Evolutionary conservation across 2,888 invertebrate genomes (phyloP).

Genomic region (Pomacea canaliculata): DNA sequence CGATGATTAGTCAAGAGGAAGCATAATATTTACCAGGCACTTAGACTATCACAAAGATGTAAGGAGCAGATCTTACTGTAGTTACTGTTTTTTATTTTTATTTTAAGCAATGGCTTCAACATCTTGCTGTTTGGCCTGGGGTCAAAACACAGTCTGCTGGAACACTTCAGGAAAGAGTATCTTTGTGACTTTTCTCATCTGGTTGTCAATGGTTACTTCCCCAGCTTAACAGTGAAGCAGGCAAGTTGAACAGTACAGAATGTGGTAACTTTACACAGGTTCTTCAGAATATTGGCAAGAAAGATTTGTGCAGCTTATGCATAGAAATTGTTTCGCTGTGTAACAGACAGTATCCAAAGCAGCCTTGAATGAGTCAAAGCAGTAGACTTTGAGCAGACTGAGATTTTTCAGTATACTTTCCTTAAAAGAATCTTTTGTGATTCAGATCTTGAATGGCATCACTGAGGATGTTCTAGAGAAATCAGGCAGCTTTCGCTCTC

Average conservation of each 20-base stretch:
- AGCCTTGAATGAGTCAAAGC: no score
- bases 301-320: neutral
- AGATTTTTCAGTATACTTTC: no score
- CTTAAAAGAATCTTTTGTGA: neutral
- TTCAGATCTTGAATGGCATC: constrained; percentile 62
- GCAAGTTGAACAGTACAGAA: constrained; percentile 63
- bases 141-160: constrained; percentile 84
- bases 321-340: no score
- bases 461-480: constrained; percentile 62
- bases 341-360: no score
- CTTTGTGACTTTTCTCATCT: constrained; percentile 79
- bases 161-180: constrained; percentile 79
- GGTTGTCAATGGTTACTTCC: constrained; percentile 92
- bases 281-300: neutral
- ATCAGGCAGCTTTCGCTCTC: constrained; percentile 54
- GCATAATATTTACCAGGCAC: no score
- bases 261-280: neutral
- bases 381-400: no score
- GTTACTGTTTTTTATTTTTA: constrained; percentile 1
- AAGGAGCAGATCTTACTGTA: no score
- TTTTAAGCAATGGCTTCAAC: constrained; percentile 84
- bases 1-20: no score
- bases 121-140: constrained; percentile 90
- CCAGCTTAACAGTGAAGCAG: constrained; percentile 87
- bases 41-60: no score